Conservation (phyloP, 2,797 vertebrate species). For the Ctenopoma kingsleyae region DNA sequence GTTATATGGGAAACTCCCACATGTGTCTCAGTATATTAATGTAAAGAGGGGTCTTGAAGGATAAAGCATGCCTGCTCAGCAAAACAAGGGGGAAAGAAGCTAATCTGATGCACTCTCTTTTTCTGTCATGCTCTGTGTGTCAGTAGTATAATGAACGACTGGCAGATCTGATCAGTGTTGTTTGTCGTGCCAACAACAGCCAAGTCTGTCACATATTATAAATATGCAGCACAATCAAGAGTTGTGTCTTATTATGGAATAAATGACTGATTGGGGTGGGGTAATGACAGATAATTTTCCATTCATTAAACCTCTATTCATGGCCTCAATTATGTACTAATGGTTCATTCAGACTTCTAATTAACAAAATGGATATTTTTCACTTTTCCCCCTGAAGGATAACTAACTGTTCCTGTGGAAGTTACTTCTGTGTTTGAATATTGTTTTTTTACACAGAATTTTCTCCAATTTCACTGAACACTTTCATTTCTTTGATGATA, state of each 20-base stretch:
- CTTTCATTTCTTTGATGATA: neutral
- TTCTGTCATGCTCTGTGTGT: slow-evolving; percentile 1
- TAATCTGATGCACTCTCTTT: neutral
- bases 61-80: neutral
- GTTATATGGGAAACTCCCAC: slow-evolving; percentile 2
- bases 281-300: slow-evolving; percentile 73
- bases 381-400: slow-evolving; percentile 44
- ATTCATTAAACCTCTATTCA: slow-evolving; percentile 76
- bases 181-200: slow-evolving; percentile 43
- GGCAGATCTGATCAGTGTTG: slow-evolving; percentile 31
- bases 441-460: slow-evolving; percentile 7
- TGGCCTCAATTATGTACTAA: slow-evolving; percentile 63
- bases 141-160: neutral
- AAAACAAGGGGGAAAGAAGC: neutral
- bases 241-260: slow-evolving; percentile 47
- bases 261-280: slow-evolving; percentile 61
- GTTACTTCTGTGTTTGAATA: neutral
- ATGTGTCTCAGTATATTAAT: slow-evolving; percentile 5
- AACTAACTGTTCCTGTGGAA: slow-evolving; percentile 25
- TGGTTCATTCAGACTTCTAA: slow-evolving; percentile 62
- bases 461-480: neutral
- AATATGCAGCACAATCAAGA: slow-evolving; percentile 32
- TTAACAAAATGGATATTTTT: slow-evolving; percentile 63
- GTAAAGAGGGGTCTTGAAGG: neutral
- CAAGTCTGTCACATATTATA: slow-evolving; percentile 29